Base-by-base conservation (phyloP, 2,797 vertebrate genomes). In the Antrozous pallidus region DNA sequence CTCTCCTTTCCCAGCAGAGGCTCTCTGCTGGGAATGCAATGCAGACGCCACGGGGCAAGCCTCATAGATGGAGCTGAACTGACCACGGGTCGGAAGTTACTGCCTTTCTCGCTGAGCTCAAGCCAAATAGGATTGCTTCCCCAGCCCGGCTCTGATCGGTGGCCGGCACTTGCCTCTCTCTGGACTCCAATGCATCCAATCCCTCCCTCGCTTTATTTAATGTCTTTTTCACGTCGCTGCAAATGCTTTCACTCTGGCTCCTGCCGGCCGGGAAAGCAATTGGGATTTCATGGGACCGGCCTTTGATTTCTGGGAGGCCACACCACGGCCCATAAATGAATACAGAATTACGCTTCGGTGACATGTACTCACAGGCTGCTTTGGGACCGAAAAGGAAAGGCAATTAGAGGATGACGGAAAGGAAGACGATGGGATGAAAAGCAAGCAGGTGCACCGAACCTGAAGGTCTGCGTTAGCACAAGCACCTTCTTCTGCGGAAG, bases 161-260 rank as follows among this genome's bases (percentile, higher is more conserved):
- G n/a, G 69, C 83, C 18, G 67, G 78, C 42, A 47, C 84, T 93
- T 90, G 54, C 70, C 91, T 93, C 93, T 90, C 67, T 58, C 95
- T 70, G 93, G 95, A 11, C 26, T 94, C 93, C 73, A 94, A 96
- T 88, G 58, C 84, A 92, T 73, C 87, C 94, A 83, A n/a, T 83
- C 91, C 70, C 10, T 22, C 81, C 45, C 16, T 83, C 87, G 74
- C 93, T 93, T 95, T 95, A 96, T 96, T 96, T 91, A 94, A 96
- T 94, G 96, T 91, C 96, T 96, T 96, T 93, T 95, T 96, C 96
- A 92, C 95, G 79, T 96, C 95, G 11, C 96, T 96, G 93, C 94
- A 95, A 96, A 96, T 93, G 82, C 93, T 95, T 96, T 96, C 77
- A 79, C 90, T 88, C 31, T 0, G 65, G 93, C 79, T 90, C 96